Evolutionary conservation across 2,888 invertebrate genomes (phyloP).

Genomic region (Drosophila nigricruria): DNA sequence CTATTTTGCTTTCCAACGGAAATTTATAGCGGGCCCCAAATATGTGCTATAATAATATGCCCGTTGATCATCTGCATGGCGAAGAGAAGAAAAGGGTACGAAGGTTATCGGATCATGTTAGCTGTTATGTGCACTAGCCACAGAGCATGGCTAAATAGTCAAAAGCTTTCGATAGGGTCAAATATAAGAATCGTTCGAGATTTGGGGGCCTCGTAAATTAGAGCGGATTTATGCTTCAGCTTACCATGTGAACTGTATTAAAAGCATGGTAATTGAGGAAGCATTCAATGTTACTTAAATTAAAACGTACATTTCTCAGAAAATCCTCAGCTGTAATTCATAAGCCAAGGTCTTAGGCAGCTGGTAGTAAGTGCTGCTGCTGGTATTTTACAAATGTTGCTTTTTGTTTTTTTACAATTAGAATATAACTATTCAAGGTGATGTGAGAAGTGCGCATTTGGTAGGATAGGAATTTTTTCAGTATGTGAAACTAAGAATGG

Average conservation of each 20-base stretch:
- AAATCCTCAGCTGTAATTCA: constrained; percentile 5
- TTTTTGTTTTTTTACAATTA: not conserved
- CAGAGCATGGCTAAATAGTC: constrained; percentile 13
- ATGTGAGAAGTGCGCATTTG: not conserved
- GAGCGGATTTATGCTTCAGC: constrained; percentile 14
- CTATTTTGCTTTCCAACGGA: constrained; percentile 65
- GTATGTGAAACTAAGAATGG: not conserved
- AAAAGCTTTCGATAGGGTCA: constrained; percentile 8
- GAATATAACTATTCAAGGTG: not conserved
- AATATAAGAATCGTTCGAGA: constrained; percentile 33
- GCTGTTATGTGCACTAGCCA: constrained; percentile 17
- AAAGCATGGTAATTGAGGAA: constrained; percentile 30
- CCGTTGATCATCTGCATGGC: constrained; percentile 14
- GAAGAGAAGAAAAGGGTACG: constrained; percentile 13
- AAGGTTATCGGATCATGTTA: constrained; percentile 33
- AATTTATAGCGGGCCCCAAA: constrained; percentile 50
- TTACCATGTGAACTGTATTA: constrained; percentile 18
- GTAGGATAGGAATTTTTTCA: not conserved
- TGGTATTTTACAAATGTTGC: not conserved
- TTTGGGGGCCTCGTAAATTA: constrained; percentile 30
- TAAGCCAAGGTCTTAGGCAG: not conserved
- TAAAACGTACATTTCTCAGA: not conserved
- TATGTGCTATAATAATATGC: constrained; percentile 50
- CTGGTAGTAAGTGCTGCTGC: not conserved
- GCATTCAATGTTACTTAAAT: constrained; percentile 26